These are phyloP conservation scores for Lycodopsis pacificus DNA, from an alignment of 2,797 vertebrate genomes.

Conservation along the genomic window DNA sequence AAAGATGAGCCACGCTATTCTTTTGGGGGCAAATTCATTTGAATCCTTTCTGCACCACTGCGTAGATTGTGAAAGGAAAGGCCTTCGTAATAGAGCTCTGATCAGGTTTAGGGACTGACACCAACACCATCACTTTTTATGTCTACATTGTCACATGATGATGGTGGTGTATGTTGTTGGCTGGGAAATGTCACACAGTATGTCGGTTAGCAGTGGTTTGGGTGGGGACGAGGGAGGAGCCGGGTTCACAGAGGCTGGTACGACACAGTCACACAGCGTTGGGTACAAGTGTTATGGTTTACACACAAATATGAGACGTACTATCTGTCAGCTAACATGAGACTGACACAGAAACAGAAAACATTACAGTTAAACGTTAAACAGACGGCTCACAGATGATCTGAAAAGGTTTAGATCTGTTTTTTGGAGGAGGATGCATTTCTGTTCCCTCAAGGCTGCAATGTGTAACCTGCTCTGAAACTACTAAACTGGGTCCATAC, in stretches of 20 bases:
- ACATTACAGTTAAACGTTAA: no score
- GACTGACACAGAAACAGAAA: neutral
- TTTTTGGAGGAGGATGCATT: no score
- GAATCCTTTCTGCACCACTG: neutral
- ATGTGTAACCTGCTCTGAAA: no score
- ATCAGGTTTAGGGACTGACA: neutral
- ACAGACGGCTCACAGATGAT: no score
- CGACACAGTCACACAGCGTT: neutral
- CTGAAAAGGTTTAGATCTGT: no score
- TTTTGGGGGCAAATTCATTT: neutral
- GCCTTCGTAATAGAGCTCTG: neutral
- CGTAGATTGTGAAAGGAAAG: neutral
- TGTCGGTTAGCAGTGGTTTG: conserved; percentile 59
- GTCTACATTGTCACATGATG: neutral
- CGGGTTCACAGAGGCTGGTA: neutral
- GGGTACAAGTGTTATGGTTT: conserved; percentile 2
- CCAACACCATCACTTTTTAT: neutral
- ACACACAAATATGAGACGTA: conserved; percentile 6
- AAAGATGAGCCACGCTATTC: neutral
- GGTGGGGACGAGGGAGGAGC: conserved; percentile 63
- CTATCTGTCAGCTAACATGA: neutral
- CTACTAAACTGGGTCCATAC: no score
- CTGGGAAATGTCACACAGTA: neutral
- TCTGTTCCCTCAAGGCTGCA: no score
- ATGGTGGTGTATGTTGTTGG: neutral